Conservation (phyloP, 1,140 invertebrate species). For the Gryon sp. region DNA sequence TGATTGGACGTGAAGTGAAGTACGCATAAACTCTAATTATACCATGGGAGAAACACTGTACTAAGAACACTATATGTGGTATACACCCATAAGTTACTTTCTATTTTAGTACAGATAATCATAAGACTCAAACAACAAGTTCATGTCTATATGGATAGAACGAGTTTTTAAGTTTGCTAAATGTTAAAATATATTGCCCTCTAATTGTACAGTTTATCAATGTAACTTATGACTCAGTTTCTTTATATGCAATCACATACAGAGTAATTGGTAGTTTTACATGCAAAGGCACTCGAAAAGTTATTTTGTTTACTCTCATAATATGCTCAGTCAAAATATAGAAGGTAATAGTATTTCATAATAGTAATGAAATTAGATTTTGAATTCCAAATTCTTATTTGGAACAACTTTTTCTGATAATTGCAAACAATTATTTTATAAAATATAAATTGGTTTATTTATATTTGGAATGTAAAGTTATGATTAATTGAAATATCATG, state of each 20-base stretch:
- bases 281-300: too few relatives aligned
- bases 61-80: not conserved
- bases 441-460: too few relatives aligned
- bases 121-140: not conserved
- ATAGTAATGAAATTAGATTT: too few relatives aligned
- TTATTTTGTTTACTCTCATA: slow-evolving; percentile 7
- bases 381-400: too few relatives aligned
- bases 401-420: too few relatives aligned
- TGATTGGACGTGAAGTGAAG: slow-evolving; percentile 7
- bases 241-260: slow-evolving; percentile 7
- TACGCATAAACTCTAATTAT: slow-evolving; percentile 29
- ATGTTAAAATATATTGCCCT: slow-evolving; percentile 7
- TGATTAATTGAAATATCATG: too few relatives aligned
- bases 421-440: too few relatives aligned
- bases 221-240: slow-evolving; percentile 17
- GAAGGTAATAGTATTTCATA: too few relatives aligned
- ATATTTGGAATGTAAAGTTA: too few relatives aligned
- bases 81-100: slow-evolving; percentile 13
- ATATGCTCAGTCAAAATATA: too few relatives aligned
- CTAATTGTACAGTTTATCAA: slow-evolving; percentile 17
- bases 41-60: slow-evolving; percentile 9
- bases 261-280: slow-evolving; percentile 13
- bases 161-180: slow-evolving; percentile 1
- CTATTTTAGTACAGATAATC: slow-evolving; percentile 30
- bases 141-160: slow-evolving; percentile 3